Conservation (phyloP, 2,113 vertebrate species). For the Todiramphus saurophagus region DNA sequence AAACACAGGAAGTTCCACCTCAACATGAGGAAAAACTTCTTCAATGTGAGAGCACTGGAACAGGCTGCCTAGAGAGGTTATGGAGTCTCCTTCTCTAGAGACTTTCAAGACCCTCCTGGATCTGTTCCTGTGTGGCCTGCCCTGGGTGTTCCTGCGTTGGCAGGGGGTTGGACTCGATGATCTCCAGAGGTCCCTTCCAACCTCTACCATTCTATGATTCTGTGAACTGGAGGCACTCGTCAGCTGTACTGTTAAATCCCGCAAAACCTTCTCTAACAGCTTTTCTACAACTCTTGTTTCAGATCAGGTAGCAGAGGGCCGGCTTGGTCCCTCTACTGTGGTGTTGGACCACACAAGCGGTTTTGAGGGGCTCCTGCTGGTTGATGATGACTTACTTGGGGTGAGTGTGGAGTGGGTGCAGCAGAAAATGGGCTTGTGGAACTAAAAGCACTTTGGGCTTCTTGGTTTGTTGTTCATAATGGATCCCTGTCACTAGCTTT, state of each 20-base stretch:
- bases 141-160: too few species aligned
- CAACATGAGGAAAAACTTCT: too few species aligned
- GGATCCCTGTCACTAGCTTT: not conserved
- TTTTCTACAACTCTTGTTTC: constrained; percentile 63
- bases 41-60: too few species aligned
- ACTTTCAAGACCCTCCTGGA: too few species aligned
- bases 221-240: not conserved
- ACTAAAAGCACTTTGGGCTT: not conserved
- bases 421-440: not conserved
- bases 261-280: not conserved
- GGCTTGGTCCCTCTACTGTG: constrained; percentile 89
- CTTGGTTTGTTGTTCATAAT: not conserved
- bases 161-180: too few species aligned
- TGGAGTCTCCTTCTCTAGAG: too few species aligned
- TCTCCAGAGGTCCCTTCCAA: too few species aligned
- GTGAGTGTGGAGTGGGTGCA: constrained; percentile 73
- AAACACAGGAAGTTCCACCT: too few species aligned
- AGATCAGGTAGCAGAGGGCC: constrained; percentile 82
- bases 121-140: too few species aligned
- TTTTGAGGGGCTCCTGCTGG: constrained; percentile 94
- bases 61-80: too few species aligned
- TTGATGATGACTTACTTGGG: constrained; percentile 96
- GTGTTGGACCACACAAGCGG: constrained; percentile 95
- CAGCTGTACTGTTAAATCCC: not conserved
- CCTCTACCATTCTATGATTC: too few species aligned